Conservation (phyloP, 1,140 invertebrate genomes). For the Drosophila bifasciata region DNA sequence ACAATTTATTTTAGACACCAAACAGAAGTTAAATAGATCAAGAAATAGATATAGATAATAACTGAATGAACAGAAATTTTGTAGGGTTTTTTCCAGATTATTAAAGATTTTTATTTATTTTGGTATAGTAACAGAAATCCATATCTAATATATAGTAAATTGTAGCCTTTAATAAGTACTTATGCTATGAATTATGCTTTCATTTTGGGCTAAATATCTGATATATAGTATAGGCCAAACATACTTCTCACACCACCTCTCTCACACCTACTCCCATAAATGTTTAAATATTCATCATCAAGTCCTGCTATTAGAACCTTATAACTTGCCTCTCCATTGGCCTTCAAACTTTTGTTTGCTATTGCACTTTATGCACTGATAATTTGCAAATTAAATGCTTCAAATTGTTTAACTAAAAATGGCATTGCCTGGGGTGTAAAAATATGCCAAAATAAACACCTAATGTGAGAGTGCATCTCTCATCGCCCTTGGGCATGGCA, state of each 20-base stretch:
- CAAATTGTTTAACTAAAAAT: background rate
- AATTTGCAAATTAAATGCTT: slow-evolving; percentile 26
- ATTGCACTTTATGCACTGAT: slow-evolving; percentile 13
- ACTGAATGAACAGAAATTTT: background rate
- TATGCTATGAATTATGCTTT: no score
- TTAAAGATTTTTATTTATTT: no score
- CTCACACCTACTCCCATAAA: no score
- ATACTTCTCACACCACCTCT: no score
- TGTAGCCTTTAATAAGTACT: no score
- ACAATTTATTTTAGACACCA: slow-evolving; percentile 12
- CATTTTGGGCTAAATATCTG: no score
- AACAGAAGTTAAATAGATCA: background rate
- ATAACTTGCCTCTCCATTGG: slow-evolving; percentile 5
- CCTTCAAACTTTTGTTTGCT: slow-evolving; percentile 11
- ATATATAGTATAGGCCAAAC: no score
- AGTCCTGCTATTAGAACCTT: background rate
- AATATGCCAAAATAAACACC: slow-evolving; percentile 32
- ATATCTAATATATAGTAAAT: no score
- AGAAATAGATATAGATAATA: background rate
- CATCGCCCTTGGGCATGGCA: background rate
- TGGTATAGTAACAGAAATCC: no score
- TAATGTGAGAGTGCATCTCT: slow-evolving; percentile 20
- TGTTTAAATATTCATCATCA: no score
- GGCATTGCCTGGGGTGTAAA: slow-evolving; percentile 17
- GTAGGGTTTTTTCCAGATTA: no score